Base-by-base conservation (phyloP, 1,140 invertebrate species). In the Drosophila orena region DNA sequence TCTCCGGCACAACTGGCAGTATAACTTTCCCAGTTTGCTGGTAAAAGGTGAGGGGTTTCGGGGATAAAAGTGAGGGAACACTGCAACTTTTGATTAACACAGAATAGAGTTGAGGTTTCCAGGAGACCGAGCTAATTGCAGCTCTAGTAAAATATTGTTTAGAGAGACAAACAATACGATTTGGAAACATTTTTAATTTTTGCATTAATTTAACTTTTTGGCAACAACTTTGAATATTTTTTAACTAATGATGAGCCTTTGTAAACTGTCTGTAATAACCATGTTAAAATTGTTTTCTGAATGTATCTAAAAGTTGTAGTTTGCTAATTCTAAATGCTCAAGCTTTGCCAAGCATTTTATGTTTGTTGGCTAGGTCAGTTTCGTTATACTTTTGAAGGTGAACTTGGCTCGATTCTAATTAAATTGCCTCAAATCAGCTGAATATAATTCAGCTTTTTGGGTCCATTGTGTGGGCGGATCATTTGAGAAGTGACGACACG, bases 81-180 rank as follows among this genome's bases (percentile, higher is more conserved):
- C 22, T 6, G 15, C 83, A 83, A 83, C 69, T 83, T 83, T 83
- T 79, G 79, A 84, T 83, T 83, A 83, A 62, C 55, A 52, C 58
- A 70, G 69, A 78, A 61, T 61, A 47, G 55, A 79, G 79, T 74
- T 56, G 61, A 59, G 43, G 54, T 54, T 75, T 81, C 52, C 38
- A 43, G 46, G 65, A 72, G 47, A 54, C 50, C 34, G 37, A 59
- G 58, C 52, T 79, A 84, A 84, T 84, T 84, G 60, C 43, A 66
- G 22, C 46, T 30, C 40, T 66, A 37, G 44, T 40, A 17, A 15
- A 44, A 20, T 65, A 37, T 52, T 46, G 14, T 57, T 8, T 2
- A 15, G 37, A 22, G 59, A 24, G 2, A n/a, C 5, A 42, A 58
- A 61, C 27, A 61, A 30, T 20, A n/a, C 14, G 20, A 49, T 27